Percentiles rank a stretch among this genome's conserved stretches.
Conservation (phyloP, 2,797 vertebrate species). For the Pogoniulus pusillus region DNA sequence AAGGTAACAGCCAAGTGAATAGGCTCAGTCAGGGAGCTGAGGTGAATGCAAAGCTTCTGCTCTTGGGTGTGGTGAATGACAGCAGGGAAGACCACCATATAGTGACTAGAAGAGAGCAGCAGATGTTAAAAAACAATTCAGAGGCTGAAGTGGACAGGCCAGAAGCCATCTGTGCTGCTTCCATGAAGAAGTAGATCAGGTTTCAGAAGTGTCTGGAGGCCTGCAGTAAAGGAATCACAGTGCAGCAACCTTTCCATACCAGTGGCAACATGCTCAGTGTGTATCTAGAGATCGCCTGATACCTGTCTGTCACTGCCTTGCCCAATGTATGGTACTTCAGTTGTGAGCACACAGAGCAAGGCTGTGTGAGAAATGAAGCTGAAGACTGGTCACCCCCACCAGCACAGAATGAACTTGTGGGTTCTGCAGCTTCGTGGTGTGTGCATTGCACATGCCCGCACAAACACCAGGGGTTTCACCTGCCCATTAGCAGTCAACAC, state of each 20-base stretch:
- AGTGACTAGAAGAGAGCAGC: conserved; percentile 43
- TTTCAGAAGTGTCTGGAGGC: background rate
- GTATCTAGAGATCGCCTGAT: background rate
- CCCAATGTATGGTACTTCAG: accelerated
- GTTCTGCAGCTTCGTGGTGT: background rate
- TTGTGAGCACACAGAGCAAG: background rate
- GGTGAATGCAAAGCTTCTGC: conserved; percentile 52
- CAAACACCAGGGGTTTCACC: background rate
- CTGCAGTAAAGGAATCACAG: background rate
- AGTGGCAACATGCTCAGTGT: background rate
- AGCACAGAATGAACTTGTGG: background rate
- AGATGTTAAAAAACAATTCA: background rate
- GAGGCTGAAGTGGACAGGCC: background rate
- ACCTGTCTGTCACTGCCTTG: background rate
- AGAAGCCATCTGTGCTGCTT: background rate
- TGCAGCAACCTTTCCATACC: background rate
- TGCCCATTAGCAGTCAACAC: background rate
- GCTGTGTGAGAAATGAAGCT: background rate
- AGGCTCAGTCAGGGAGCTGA: background rate
- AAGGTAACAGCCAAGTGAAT: conserved; percentile 36
- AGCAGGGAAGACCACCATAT: conserved; percentile 51
- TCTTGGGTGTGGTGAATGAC: conserved; percentile 4
- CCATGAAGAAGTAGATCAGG: background rate
- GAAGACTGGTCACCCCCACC: background rate
- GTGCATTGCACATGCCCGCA: background rate